A percentile compares a stretch with the other conserved stretches of the same genome.
Conservation (phyloP, 1,140 invertebrate species). For the Magallana angulata region DNA sequence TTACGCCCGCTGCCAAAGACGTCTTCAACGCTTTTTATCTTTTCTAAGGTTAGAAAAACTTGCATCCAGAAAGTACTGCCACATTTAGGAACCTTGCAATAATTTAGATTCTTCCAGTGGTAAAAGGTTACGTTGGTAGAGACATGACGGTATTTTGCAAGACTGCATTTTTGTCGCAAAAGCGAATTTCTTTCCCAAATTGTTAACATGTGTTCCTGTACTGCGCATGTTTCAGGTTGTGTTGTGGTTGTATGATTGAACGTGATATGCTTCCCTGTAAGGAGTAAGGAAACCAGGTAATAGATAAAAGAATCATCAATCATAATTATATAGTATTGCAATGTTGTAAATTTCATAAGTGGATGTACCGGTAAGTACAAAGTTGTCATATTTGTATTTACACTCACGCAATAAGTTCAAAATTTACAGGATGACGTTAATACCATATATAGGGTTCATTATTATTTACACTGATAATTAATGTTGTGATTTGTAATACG, state of each 20-base stretch:
- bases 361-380: too few relatives aligned
- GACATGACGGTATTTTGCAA: neutral
- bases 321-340: too few relatives aligned
- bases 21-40: neutral
- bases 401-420: too few relatives aligned
- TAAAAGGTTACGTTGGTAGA: neutral
- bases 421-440: too few relatives aligned
- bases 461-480: too few relatives aligned
- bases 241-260: neutral
- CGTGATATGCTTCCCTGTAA: too few relatives aligned
- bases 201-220: neutral
- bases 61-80: conserved; percentile 48
- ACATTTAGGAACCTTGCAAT: conserved; percentile 52
- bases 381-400: too few relatives aligned
- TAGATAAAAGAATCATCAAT: too few relatives aligned
- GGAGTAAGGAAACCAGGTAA: too few relatives aligned
- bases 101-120: conserved; percentile 27
- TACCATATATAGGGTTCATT: too few relatives aligned
- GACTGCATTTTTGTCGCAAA: neutral
- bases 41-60: conserved; percentile 14
- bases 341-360: too few relatives aligned
- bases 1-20: neutral
- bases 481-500: too few relatives aligned
- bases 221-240: neutral
- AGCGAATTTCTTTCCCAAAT: conserved; percentile 13